These are phyloP conservation scores for Aphelinus atriplicis DNA, from an alignment of 1,140 invertebrate species.

Conservation along the genomic window DNA sequence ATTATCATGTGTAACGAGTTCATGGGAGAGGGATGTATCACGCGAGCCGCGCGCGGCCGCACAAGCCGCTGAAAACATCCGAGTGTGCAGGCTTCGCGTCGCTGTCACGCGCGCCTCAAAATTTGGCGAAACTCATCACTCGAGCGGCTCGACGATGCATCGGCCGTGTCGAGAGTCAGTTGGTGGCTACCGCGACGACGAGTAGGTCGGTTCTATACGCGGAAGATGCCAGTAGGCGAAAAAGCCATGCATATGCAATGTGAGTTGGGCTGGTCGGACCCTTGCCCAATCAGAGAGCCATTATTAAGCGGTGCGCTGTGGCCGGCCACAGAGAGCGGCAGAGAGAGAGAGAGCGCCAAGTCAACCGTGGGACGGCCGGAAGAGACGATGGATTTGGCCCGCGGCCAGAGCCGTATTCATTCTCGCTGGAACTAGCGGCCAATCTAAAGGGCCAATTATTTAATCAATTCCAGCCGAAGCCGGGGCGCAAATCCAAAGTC, in stretches of 20 bases:
- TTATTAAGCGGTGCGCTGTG: slow-evolving; percentile 62
- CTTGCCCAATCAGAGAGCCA: slow-evolving; percentile 58
- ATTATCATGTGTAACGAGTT: slow-evolving; percentile 60
- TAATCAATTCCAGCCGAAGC: slow-evolving; percentile 62
- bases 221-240: not conserved
- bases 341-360: slow-evolving; percentile 45
- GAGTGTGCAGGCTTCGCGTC: not conserved
- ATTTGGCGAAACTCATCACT: not conserved
- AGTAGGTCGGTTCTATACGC: too few species aligned
- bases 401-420: slow-evolving; percentile 63
- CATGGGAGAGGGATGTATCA: slow-evolving; percentile 52
- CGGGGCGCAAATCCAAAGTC: slow-evolving; percentile 37
- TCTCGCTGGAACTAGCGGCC: slow-evolving; percentile 61
- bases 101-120: slow-evolving; percentile 12
- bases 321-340: not conserved
- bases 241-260: slow-evolving; percentile 31
- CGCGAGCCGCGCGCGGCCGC: slow-evolving; percentile 39
- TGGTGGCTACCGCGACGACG: too few species aligned
- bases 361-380: slow-evolving; percentile 3
- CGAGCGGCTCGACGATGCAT: too few species aligned
- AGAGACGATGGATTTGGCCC: slow-evolving; percentile 49
- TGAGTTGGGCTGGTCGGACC: not conserved
- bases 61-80: too few species aligned
- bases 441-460: slow-evolving; percentile 67
- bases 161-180: too few species aligned